Evolutionary conservation across 2,888 invertebrate species (phyloP).

Genomic region (Drosophila borealis): DNA sequence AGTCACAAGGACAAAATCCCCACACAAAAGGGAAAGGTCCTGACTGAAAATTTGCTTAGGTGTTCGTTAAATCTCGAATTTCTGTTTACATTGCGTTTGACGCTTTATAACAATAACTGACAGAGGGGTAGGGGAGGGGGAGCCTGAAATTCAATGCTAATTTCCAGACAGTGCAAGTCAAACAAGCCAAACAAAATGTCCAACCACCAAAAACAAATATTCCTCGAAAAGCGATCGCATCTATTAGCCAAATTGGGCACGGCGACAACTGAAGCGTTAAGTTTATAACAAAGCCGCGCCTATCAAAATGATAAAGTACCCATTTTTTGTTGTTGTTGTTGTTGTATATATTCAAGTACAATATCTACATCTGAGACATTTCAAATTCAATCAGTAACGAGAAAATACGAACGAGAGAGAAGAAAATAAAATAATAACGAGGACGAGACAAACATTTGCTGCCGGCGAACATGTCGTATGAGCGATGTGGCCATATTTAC

Average conservation of each 20-base stretch:
- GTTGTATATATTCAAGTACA: constrained; percentile 13
- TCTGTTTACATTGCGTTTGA: constrained; percentile 39
- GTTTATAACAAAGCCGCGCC: constrained; percentile 45
- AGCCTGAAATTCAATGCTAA: constrained; percentile 70
- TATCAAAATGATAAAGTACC: constrained; percentile 46
- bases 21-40: constrained; percentile 2
- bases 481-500: constrained; percentile 50
- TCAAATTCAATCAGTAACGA: constrained; percentile 55
- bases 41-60: constrained; percentile 22
- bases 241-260: constrained; percentile 69
- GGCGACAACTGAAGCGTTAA: constrained; percentile 49
- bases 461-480: constrained; percentile 46
- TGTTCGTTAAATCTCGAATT: constrained; percentile 72
- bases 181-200: constrained; percentile 39
- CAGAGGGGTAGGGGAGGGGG: too few relatives aligned
- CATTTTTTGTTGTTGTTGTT: not conserved
- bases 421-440: constrained; percentile 3
- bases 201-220: not conserved
- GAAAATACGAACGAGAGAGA: constrained; percentile 8
- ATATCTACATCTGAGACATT: constrained; percentile 21
- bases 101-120: not conserved
- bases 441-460: constrained; percentile 26
- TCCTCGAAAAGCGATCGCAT: not conserved
- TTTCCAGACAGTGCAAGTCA: constrained; percentile 60
- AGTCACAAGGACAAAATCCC: not conserved